Evolutionary conservation across 2,888 invertebrate species (phyloP).

Genomic region (Temnothorax unifasciatus): DNA sequence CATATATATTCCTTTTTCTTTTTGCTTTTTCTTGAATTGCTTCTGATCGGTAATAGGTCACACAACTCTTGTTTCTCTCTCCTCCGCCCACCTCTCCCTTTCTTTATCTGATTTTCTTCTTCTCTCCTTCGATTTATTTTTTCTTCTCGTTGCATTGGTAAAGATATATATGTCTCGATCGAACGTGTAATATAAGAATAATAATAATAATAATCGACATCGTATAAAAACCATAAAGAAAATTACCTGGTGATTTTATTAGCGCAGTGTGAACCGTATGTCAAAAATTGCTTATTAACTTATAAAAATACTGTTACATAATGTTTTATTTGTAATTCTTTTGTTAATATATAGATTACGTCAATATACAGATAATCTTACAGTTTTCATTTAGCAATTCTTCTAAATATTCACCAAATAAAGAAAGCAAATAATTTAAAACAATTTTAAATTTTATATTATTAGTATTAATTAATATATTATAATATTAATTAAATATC

Average conservation of each 20-base stretch:
- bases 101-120: slow-evolving; percentile 26
- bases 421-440: neutral
- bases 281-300: slow-evolving; percentile 42
- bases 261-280: slow-evolving; percentile 68
- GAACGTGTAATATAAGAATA: slow-evolving; percentile 66
- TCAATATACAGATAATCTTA: neutral
- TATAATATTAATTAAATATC: neutral
- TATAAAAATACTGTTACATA: neutral
- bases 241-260: slow-evolving; percentile 75
- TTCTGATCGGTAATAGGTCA: slow-evolving; percentile 41
- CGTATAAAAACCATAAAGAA: slow-evolving; percentile 71
- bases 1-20: slow-evolving; percentile 48
- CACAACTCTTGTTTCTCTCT: neutral
- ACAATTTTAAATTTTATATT: neutral
- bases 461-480: neutral
- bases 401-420: neutral
- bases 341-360: neutral
- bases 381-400: neutral
- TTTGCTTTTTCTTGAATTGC: slow-evolving; percentile 32
- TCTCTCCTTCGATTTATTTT: slow-evolving; percentile 34
- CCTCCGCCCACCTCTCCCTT: neutral
- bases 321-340: neutral
- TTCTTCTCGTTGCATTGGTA: slow-evolving; percentile 42
- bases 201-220: slow-evolving; percentile 71
- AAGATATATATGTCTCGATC: slow-evolving; percentile 44